phyloP scores from a whole-genome alignment of 23 tunicate species.

The Halocynthia aurantium region DNA sequence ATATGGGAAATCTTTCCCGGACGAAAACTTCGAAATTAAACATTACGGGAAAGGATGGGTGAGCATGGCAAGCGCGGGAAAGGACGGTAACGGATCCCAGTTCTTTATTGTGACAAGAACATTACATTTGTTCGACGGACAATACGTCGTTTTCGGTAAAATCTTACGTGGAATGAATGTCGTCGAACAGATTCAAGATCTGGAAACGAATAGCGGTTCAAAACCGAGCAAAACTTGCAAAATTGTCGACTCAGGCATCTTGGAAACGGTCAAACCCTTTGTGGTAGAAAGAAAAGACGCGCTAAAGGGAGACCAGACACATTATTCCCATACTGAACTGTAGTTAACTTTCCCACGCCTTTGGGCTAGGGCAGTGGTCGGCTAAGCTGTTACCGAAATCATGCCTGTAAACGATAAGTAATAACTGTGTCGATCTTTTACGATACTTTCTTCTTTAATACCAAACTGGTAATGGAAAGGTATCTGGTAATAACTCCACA shows the following conservation, averaged over 20 bases:
- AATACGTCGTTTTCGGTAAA: constrained; percentile 8
- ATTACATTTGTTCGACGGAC: not conserved
- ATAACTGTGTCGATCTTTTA: too few species aligned
- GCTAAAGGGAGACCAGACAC: not conserved
- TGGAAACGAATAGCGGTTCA: not conserved
- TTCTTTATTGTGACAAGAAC: not conserved
- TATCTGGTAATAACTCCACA: too few species aligned
- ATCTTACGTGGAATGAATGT: not conserved
- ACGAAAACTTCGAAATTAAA: not conserved
- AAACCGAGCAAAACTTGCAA: not conserved
- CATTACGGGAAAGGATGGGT: constrained; percentile 12
- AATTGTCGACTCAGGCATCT: not conserved
- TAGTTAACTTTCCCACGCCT: too few species aligned
- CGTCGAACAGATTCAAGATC: not conserved
- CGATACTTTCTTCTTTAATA: too few species aligned
- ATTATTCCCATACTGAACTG: too few species aligned
- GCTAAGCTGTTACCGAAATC: too few species aligned
- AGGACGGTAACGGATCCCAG: constrained; percentile 3
- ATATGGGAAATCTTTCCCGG: not conserved
- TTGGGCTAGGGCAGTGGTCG: too few species aligned
- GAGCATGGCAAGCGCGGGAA: constrained; percentile 7
- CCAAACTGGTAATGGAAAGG: too few species aligned
- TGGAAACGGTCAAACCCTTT: not conserved
- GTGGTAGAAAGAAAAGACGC: not conserved
- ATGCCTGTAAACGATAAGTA: too few species aligned